Conservation (phyloP, 2,113 vertebrate genomes). For the Thalassarche chlororhynchos region DNA sequence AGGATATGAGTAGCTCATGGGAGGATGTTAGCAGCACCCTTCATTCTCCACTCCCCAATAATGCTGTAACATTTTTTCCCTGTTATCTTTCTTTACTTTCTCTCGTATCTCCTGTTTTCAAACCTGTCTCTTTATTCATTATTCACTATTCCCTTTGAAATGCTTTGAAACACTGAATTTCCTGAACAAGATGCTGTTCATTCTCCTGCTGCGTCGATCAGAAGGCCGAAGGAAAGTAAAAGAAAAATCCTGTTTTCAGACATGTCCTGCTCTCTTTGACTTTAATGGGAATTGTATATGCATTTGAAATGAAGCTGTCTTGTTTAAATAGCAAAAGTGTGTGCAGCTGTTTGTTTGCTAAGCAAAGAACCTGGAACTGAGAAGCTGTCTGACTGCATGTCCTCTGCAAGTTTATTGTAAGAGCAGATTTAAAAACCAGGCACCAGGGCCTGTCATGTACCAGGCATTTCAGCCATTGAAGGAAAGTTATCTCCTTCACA, state of each 20-base stretch:
- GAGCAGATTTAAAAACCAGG: conserved; percentile 1
- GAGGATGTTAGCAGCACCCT: neutral
- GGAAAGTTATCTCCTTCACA: neutral
- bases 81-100: neutral
- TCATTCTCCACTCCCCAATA: neutral
- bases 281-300: neutral
- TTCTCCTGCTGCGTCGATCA: neutral
- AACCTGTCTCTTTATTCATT: neutral
- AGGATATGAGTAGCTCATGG: neutral
- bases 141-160: conserved; percentile 22
- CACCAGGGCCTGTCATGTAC: neutral
- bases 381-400: neutral
- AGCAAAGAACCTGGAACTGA: neutral
- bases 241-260: neutral
- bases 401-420: neutral
- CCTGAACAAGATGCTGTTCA: neutral
- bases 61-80: fast-evolving
- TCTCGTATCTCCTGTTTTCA: neutral
- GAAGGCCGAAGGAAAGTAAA: neutral
- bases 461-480: neutral
- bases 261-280: neutral
- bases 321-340: conserved; percentile 20
- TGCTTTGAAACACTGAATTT: neutral
- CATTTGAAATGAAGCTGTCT: neutral
- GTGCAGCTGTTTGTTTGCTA: neutral